Percentiles rank a stretch among this genome's conserved stretches.
phyloP scores from a whole-genome alignment of 2,113 vertebrate species.

The Equus przewalskii region DNA sequence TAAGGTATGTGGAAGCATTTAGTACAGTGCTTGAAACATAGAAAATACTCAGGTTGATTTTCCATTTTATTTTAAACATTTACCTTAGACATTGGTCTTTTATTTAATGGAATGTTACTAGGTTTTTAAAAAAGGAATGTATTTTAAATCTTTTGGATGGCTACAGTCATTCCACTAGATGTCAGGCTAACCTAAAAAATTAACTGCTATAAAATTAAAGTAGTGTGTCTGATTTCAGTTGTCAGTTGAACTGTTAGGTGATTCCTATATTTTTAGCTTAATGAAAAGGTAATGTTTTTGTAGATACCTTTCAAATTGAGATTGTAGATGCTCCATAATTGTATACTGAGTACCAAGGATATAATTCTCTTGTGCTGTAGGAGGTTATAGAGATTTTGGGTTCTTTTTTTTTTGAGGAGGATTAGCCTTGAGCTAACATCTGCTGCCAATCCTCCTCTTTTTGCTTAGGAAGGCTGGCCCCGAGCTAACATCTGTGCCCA shows the following conservation, averaged over 20 bases:
- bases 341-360: not conserved
- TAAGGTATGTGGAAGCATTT: not conserved
- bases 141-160: slow-evolving; percentile 60
- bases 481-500: too few relatives aligned
- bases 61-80: slow-evolving; percentile 9
- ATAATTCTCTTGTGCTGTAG: not conserved
- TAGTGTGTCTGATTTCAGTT: not conserved
- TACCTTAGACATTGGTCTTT: not conserved
- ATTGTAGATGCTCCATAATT: not conserved
- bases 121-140: not conserved
- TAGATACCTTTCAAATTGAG: slow-evolving; percentile 38
- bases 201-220: not conserved
- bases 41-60: not conserved
- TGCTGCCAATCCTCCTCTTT: too few relatives aligned
- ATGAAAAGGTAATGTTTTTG: slow-evolving; percentile 8
- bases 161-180: slow-evolving; percentile 72
- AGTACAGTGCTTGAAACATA: not conserved
- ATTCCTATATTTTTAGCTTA: slow-evolving; percentile 38
- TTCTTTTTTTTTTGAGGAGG: not conserved
- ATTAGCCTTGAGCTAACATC: too few relatives aligned
- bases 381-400: not conserved
- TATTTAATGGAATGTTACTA: not conserved
- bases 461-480: too few relatives aligned
- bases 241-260: not conserved
- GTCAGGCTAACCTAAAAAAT: slow-evolving; percentile 75